Evolutionary conservation across 2,888 invertebrate genomes (phyloP).

Genomic region (Copidosoma aretas): DNA sequence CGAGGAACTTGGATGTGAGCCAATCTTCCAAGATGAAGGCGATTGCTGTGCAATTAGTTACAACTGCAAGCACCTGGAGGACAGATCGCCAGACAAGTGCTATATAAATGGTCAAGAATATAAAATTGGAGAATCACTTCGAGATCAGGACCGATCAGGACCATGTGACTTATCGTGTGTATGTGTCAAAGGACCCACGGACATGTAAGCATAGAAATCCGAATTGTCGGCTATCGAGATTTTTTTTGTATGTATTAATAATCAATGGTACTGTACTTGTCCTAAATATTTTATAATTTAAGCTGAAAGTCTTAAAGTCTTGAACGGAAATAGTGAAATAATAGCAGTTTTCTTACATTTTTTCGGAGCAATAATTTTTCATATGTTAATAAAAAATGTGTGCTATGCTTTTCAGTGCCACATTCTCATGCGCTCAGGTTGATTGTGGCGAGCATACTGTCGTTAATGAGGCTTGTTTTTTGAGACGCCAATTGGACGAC

Average conservation of each 20-base stretch:
- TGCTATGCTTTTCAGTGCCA: not conserved
- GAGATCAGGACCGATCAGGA: not conserved
- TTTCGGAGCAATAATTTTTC: not conserved
- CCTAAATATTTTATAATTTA: no score
- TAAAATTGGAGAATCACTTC: not conserved
- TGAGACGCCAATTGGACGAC: not conserved
- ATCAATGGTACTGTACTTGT: no score
- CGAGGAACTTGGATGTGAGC: not conserved
- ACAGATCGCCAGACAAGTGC: not conserved
- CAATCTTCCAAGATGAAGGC: not conserved
- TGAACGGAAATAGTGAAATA: no score
- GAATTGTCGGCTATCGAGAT: no score
- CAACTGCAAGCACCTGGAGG: not conserved
- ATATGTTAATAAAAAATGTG: not conserved
- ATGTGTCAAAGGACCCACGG: not conserved
- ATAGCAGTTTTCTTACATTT: no score
- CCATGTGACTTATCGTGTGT: not conserved
- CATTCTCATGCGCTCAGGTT: not conserved
- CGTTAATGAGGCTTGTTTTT: not conserved
- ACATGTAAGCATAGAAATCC: no score
- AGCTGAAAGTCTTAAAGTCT: no score
- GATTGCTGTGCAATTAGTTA: not conserved
- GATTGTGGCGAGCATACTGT: not conserved
- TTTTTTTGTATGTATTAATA: no score
- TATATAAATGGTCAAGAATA: not conserved